Base-by-base conservation (phyloP, 64 coral and sea anemone genomes). In the Dendronephthya gigantea region DNA sequence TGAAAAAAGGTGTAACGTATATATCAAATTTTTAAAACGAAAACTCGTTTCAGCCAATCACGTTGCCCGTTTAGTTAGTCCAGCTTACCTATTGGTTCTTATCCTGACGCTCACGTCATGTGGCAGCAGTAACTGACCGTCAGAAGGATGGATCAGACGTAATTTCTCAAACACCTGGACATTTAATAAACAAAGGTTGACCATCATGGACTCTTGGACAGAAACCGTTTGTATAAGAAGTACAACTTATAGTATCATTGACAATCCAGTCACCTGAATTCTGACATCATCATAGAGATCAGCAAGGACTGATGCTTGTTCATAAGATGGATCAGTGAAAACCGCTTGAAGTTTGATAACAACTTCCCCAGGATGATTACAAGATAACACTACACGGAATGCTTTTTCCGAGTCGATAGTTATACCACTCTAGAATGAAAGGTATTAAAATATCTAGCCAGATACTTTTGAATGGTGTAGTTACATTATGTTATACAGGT, bases 91-190 rank as follows among this genome's bases (percentile, higher is more conserved):
- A 83, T 90, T 93, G 23, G 94, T 96, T 72, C 85, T 86, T 22
- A 96, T 92, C 82, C 62, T 82, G 40, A 91, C 92, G 39, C 88
- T 89, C 13, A 96, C 94, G 83, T 93, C 92, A 88, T 96, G 85
- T 27, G 94, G 94, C 16, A 96, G 59, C 22, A 96, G 83, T 30
- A 96, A 68, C 83, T 90, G 92, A 0, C 94, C 94, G 39, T 55
- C 25, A 14, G 86, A 23, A 0, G 94, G 94, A 48, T 90, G 90
- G 32, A 90, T 23, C 35, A 96, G 43, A 72, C 86, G 83, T 39
- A 96, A 87, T 58, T 87, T 88, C 84, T 96, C 88, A 56, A 90
- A 96, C 31, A 96, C 94, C 94, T 96, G 81, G 15, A 28, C 14
- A 49, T 31, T 16, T 1, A 40, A 87, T 4, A 12, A 43, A 83